Percentiles rank a stretch among this genome's conserved stretches.
Conservation (phyloP, 2,113 vertebrate species). For the Uropsilus gracilis region DNA sequence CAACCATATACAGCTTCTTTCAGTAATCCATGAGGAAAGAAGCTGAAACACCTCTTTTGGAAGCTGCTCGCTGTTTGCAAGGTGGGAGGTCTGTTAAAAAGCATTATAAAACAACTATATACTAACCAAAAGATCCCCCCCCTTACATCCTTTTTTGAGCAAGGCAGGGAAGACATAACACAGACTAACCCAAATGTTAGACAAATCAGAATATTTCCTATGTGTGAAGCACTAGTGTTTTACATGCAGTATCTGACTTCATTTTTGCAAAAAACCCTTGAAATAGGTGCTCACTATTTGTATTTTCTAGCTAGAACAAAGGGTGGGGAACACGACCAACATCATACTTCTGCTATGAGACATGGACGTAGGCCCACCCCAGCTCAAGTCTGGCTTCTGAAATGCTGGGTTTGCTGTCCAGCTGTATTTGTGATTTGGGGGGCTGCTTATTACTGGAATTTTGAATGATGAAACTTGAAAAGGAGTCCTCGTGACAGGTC, state of each 20-base stretch:
- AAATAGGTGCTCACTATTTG: neutral
- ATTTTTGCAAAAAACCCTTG: neutral
- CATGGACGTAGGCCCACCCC: neutral
- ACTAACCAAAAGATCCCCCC: neutral
- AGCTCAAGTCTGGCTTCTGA: neutral
- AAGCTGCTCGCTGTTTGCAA: neutral
- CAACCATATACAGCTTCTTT: neutral
- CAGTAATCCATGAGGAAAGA: constrained; percentile 25
- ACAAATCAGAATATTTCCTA: constrained; percentile 28
- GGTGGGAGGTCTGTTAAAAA: constrained; percentile 25
- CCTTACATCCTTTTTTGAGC: constrained; percentile 56
- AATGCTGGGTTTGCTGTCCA: neutral
- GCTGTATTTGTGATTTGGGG: neutral
- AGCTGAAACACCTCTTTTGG: neutral
- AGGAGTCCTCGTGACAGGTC: neutral
- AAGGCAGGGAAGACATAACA: constrained; percentile 1
- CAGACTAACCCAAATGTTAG: constrained; percentile 17
- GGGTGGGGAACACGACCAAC: neutral
- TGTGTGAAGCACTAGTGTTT: neutral
- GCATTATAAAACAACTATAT: neutral
- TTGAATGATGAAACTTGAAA: constrained; percentile 32
- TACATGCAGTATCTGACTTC: neutral
- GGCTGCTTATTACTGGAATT: constrained; percentile 22
- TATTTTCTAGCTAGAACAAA: neutral
- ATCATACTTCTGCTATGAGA: neutral